Evolutionary conservation across 2,797 vertebrate genomes (phyloP).

Genomic region (Phoeniculus purpureus): DNA sequence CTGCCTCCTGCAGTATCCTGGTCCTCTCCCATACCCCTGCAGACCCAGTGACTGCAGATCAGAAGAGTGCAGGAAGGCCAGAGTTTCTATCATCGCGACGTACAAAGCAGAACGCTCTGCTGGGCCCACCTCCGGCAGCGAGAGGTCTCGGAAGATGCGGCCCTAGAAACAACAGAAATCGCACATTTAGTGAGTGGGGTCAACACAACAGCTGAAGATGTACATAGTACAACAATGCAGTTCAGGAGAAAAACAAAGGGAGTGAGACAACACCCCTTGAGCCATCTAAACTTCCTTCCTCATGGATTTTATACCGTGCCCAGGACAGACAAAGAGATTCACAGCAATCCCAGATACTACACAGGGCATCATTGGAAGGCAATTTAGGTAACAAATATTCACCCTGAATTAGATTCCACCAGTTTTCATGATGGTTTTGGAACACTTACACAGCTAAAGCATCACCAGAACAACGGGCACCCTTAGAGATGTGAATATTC

Average conservation of each 20-base stretch:
- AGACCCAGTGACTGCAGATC: conserved; percentile 80
- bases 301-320: neutral
- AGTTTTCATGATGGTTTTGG: neutral
- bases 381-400: neutral
- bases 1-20: conserved; percentile 91
- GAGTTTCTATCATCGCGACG: conserved; percentile 83
- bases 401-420: neutral
- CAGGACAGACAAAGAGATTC: neutral
- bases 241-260: neutral
- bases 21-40: conserved; percentile 84
- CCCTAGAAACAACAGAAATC: conserved; percentile 77
- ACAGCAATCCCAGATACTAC: neutral
- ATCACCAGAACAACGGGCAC: neutral
- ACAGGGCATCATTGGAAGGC: neutral
- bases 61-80: conserved; percentile 88
- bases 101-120: conserved; percentile 89
- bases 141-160: conserved; percentile 87
- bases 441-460: neutral
- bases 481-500: neutral
- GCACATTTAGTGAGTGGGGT: neutral
- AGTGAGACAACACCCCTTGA: neutral
- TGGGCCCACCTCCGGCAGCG: conserved; percentile 81
- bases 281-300: neutral
- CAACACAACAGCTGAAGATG: neutral
- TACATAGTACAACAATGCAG: neutral